phyloP scores from a whole-genome alignment of 2,797 vertebrate genomes.

The Lacerta bilineata region DNA sequence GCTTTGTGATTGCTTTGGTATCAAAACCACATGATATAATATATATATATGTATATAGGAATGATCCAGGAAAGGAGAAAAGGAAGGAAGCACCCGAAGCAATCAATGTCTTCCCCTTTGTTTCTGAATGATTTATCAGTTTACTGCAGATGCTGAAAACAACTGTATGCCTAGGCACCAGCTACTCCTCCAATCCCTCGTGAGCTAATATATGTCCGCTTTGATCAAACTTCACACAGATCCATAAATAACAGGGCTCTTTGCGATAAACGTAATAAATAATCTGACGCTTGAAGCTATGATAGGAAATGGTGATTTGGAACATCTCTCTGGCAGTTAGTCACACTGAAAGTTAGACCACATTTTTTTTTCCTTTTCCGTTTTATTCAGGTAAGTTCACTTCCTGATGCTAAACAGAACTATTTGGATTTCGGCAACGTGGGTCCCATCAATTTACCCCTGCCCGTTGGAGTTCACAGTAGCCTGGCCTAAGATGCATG shows the following conservation, averaged over 20 bases:
- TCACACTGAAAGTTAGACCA: background rate
- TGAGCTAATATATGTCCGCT: background rate
- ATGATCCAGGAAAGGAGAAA: background rate
- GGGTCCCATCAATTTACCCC: background rate
- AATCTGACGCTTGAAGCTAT: background rate
- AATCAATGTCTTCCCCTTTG: background rate
- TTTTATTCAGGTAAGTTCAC: background rate
- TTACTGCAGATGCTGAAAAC: background rate
- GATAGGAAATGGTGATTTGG: background rate
- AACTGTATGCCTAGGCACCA: background rate
- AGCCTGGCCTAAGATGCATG: background rate
- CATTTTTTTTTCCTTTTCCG: background rate
- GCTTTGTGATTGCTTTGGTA: background rate
- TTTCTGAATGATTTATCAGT: conserved; percentile 1
- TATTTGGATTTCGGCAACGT: conserved; percentile 29
- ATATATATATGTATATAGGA: background rate
- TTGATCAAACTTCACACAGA: conserved; percentile 20
- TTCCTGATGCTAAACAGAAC: conserved; percentile 22
- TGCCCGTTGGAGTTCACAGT: conserved; percentile 16
- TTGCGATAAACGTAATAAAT: conserved; percentile 23
- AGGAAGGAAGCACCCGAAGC: conserved; percentile 7
- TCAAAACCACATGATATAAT: background rate
- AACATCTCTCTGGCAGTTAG: background rate
- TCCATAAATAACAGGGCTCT: background rate
- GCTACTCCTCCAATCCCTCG: background rate